A percentile compares a stretch with the other conserved stretches of the same genome.
These are phyloP conservation scores for Caerostris darwini DNA, from an alignment of 1,140 invertebrate species.

Conservation along the genomic window DNA sequence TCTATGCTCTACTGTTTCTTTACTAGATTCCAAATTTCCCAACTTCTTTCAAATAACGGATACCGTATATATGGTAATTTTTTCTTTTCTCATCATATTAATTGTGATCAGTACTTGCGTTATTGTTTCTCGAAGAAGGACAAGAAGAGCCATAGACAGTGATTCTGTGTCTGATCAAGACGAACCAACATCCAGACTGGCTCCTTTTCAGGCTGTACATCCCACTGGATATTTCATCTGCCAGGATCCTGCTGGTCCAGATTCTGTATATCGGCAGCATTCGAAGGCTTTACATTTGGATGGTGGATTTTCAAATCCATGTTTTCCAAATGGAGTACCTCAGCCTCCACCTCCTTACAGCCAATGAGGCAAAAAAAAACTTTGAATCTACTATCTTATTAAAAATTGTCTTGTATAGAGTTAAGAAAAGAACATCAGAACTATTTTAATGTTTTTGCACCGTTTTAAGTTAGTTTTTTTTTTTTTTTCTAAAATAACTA, in stretches of 20 bases:
- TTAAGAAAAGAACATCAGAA: too few relatives aligned
- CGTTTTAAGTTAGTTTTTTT: too few relatives aligned
- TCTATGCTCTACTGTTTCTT: neutral
- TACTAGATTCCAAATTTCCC: neutral
- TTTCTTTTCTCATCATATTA: neutral
- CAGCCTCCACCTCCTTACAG: constrained; percentile 61
- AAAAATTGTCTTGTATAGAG: too few relatives aligned
- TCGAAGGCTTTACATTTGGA: constrained; percentile 20
- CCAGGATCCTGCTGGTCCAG: constrained; percentile 62
- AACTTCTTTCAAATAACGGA: constrained; percentile 14
- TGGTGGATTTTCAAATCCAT: constrained; percentile 65
- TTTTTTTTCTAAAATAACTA: too few relatives aligned
- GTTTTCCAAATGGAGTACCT: constrained; percentile 38
- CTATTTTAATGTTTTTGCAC: too few relatives aligned
- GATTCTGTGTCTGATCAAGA: constrained; percentile 4
- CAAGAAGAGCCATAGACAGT: neutral
- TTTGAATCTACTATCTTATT: too few relatives aligned
- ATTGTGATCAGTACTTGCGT: neutral
- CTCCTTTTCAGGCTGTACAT: constrained; percentile 58
- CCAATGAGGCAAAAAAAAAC: neutral
- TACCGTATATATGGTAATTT: neutral
- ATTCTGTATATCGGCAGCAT: neutral
- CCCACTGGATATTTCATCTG: constrained; percentile 52
- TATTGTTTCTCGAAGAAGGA: neutral
- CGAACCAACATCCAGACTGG: constrained; percentile 50